Evolutionary conservation across 1,140 invertebrate species (phyloP).

Genomic region (Lasaia peninsularis): DNA sequence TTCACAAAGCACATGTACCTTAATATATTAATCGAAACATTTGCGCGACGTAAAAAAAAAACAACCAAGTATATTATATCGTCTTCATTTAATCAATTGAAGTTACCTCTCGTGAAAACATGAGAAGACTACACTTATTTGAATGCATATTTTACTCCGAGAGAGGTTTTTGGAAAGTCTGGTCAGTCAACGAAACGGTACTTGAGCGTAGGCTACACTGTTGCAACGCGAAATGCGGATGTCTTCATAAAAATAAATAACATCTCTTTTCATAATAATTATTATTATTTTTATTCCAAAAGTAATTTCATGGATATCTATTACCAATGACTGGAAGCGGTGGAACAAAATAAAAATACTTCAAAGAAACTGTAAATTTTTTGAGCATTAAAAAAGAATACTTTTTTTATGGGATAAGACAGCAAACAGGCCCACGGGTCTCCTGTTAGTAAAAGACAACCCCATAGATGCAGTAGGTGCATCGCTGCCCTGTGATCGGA

Average conservation of each 20-base stretch:
- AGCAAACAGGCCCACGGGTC: too few species aligned
- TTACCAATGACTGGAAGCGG: too few species aligned
- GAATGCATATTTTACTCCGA: constrained; percentile 18
- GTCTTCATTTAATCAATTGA: constrained; percentile 11
- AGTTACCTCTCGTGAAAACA: constrained; percentile 4
- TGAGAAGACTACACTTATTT: constrained; percentile 18
- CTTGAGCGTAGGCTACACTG: constrained; percentile 15
- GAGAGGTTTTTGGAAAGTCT: constrained; percentile 62
- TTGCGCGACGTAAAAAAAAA: constrained; percentile 1
- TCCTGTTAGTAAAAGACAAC: too few species aligned
- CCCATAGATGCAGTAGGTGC: too few species aligned
- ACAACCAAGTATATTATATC: not conserved
- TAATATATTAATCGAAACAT: not conserved
- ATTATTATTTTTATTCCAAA: not conserved
- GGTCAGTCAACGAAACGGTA: constrained; percentile 50
- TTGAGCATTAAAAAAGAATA: too few species aligned
- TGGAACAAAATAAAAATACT: too few species aligned
- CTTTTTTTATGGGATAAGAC: too few species aligned
- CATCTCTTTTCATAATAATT: not conserved
- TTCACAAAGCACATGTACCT: not conserved
- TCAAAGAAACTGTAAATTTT: too few species aligned
- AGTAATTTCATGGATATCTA: not conserved
- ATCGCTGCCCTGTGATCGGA: too few species aligned
- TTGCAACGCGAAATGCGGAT: not conserved
- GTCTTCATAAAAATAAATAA: not conserved